Evolutionary conservation across 2,113 vertebrate genomes (phyloP).

Genomic region (Boulengerochromis microlepis): DNA sequence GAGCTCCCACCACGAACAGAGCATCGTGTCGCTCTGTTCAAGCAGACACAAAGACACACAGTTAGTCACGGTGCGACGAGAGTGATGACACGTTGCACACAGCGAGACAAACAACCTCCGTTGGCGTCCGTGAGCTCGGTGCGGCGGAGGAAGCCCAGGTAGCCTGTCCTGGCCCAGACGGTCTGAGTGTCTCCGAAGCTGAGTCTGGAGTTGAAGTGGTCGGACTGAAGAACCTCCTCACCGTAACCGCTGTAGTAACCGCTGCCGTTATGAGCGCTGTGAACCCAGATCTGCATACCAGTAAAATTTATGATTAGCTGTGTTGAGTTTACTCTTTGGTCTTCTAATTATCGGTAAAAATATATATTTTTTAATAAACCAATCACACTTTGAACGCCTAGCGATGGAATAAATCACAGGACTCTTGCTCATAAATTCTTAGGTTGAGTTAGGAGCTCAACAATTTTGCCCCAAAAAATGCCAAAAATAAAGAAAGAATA

Average conservation of each 20-base stretch:
- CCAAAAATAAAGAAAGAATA: neutral
- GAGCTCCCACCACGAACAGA: conserved; percentile 93
- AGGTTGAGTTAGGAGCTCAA: neutral
- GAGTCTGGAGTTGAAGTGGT: conserved; percentile 92
- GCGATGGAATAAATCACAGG: neutral
- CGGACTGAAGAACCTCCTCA: conserved; percentile 93
- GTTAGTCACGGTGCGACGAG: neutral
- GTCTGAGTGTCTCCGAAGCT: conserved; percentile 97
- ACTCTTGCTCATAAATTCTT: neutral
- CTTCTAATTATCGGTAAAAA: neutral
- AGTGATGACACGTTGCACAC: fast-evolving
- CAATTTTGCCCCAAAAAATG: neutral
- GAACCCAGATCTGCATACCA: conserved; percentile 90
- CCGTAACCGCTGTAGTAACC: conserved; percentile 97
- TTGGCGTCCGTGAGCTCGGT: conserved; percentile 97
- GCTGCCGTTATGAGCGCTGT: conserved; percentile 94
- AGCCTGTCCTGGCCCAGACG: conserved; percentile 92
- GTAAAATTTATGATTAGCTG: neutral
- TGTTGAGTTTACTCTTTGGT: neutral
- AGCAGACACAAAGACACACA: neutral
- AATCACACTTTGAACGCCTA: neutral
- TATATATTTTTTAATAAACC: neutral
- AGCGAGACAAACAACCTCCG: conserved; percentile 71
- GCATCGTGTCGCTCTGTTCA: conserved; percentile 90
- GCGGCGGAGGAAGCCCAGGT: conserved; percentile 93